Evolutionary conservation across 1,140 invertebrate genomes (phyloP).

Genomic region (Gyrodactylus bullatarudis): DNA sequence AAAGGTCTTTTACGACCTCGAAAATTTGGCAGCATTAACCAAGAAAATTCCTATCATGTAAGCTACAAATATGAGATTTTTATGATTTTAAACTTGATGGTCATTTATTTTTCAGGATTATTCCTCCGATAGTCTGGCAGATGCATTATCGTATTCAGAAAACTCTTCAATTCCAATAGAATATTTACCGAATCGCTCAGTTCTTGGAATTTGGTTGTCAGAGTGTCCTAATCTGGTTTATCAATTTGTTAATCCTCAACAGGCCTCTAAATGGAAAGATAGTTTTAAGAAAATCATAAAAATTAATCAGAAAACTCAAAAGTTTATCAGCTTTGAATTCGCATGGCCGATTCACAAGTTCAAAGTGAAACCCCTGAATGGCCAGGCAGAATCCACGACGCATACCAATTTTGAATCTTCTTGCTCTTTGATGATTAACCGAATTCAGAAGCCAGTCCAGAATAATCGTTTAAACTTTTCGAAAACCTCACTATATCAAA

Average conservation of each 20-base stretch:
- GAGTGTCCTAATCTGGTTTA: background rate
- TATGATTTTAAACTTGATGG: too few relatives aligned
- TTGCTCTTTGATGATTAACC: background rate
- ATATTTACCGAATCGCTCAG: background rate
- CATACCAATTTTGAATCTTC: background rate
- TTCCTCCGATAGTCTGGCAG: too few relatives aligned
- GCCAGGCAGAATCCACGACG: background rate
- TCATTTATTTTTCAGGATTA: too few relatives aligned
- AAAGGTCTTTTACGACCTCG: too few relatives aligned
- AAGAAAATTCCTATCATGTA: too few relatives aligned
- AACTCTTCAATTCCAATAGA: background rate
- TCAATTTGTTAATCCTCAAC: background rate
- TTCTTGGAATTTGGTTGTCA: background rate
- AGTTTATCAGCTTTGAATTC: background rate
- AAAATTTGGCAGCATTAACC: too few relatives aligned
- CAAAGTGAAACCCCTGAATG: background rate
- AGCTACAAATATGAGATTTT: too few relatives aligned
- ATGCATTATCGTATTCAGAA: background rate
- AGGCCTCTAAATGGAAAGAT: background rate
- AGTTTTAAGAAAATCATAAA: background rate
- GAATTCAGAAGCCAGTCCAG: background rate
- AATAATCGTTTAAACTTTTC: background rate
- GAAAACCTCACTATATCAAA: background rate
- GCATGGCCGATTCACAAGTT: background rate
- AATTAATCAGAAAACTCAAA: background rate